Evolutionary conservation across 2,888 invertebrate genomes (phyloP), one percentile per base, ranked within the genome.

Genomic region (Hipparchia semele): DNA sequence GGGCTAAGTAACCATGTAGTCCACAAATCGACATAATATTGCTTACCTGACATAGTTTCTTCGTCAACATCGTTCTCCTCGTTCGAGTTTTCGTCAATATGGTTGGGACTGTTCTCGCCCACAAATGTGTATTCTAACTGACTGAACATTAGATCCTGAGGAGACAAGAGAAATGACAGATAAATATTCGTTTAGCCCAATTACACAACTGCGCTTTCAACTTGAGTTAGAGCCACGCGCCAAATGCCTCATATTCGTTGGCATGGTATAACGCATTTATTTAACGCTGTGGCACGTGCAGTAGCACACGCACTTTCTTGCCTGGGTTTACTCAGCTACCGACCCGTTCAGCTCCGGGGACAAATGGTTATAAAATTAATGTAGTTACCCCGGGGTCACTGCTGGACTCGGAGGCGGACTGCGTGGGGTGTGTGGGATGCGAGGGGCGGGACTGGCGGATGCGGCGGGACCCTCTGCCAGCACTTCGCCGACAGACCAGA

Each of bases 21-120:
- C 39, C 39, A 39, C 39, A 39, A 23, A 23, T 13, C 1, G 23
- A 13, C 58, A 58, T 13, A 2, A 13, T 58, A 58, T n/a, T 45
- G 9, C 84, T 94, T 94, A 95, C 97, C 97, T 78, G 96, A 96
- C 95, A 97, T 97, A 3, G 97, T 97, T 88, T 98, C 97, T 79
- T 97, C 96, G 84, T 98, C 98, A 0, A 97, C 96, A 83, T 98
- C 97, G 84, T 98, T 98, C 86, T 98, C 98, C 84, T 98, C 98
- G 80, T 96, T 96, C 4, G 96, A 96, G 86, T 95, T 96, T 60
- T 96, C 96, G 78, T 96, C 96, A n/a, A 94, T 90, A 74, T 94
- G 94, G 75, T 92, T 91, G 2, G 87, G 86, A 78, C 94, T 95
- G 72, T 90, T 90, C 60, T 96, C 96, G 76, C 95, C 95, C 65